Percentiles rank a stretch among this genome's conserved stretches.
These are phyloP conservation scores for Oedothorax gibbosus DNA, from an alignment of 1,140 invertebrate species.

Conservation along the genomic window DNA sequence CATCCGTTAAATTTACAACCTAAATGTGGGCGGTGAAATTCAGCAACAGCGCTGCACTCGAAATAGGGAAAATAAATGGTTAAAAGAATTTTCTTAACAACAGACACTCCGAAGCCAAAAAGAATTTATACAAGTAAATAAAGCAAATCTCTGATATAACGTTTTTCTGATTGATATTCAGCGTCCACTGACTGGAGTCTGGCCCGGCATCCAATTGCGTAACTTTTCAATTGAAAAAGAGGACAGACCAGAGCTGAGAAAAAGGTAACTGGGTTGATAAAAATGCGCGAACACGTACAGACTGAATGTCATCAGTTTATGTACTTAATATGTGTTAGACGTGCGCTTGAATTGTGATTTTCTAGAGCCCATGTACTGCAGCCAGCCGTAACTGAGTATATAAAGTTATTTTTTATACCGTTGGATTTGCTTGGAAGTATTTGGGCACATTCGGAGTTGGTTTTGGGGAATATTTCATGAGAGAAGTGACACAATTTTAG, in stretches of 20 bases:
- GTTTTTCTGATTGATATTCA: slow-evolving; percentile 34
- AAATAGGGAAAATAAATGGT: too few species aligned
- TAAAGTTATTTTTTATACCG: slow-evolving; percentile 33
- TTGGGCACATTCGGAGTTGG: too few species aligned
- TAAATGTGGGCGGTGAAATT: too few species aligned
- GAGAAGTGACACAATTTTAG: too few species aligned
- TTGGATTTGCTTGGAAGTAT: slow-evolving; percentile 28
- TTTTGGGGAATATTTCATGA: too few species aligned
- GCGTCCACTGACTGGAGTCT: background rate
- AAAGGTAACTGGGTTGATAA: slow-evolving; percentile 43
- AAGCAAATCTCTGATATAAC: background rate
- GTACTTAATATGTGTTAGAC: slow-evolving; percentile 52
- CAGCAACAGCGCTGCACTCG: too few species aligned
- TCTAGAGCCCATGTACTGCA: background rate
- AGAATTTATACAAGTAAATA: background rate
- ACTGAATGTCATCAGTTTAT: slow-evolving; percentile 32
- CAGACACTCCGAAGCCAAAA: too few species aligned
- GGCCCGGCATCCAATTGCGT: slow-evolving; percentile 6
- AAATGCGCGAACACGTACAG: slow-evolving; percentile 50
- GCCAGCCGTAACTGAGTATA: slow-evolving; percentile 19
- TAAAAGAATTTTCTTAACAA: too few species aligned
- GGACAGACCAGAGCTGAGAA: slow-evolving; percentile 2
- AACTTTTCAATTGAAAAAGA: slow-evolving; percentile 33
- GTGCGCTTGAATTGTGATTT: slow-evolving; percentile 57
- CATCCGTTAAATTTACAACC: too few species aligned